Evolutionary conservation across 2,888 invertebrate species (phyloP).

Genomic region (Rhagium mordax): DNA sequence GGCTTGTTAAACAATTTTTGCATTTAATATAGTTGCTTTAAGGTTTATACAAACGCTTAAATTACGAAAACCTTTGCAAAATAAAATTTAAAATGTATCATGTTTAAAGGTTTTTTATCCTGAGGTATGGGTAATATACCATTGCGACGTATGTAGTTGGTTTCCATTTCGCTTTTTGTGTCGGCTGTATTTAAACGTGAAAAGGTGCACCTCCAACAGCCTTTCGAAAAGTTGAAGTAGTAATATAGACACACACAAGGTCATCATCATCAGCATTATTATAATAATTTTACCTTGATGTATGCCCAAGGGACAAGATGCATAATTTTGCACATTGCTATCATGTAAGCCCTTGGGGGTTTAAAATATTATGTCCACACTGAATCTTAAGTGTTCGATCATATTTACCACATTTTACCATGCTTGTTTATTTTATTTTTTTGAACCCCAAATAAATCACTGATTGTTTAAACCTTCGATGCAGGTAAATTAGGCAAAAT

Average conservation of each 20-base stretch:
- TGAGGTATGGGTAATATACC: no score
- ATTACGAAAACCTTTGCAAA: no score
- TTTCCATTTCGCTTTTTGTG: background rate
- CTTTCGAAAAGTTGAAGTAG: slow-evolving; percentile 14
- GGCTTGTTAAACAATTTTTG: no score
- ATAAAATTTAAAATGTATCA: no score
- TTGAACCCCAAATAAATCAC: slow-evolving; percentile 21
- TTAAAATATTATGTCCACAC: slow-evolving; percentile 26
- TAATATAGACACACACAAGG: slow-evolving; percentile 29
- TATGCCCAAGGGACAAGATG: slow-evolving; percentile 23
- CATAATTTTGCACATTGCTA: slow-evolving; percentile 28
- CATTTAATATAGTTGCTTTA: no score
- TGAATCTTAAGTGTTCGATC: slow-evolving; percentile 25
- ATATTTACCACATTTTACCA: slow-evolving; percentile 23
- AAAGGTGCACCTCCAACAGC: background rate
- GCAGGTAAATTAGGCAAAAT: slow-evolving; percentile 22
- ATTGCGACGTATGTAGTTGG: no score
- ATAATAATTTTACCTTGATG: slow-evolving; percentile 32
- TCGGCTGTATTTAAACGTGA: background rate
- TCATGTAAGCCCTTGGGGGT: slow-evolving; percentile 9
- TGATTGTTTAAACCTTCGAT: slow-evolving; percentile 18
- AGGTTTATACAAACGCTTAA: no score
- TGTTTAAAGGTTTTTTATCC: no score
- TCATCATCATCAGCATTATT: slow-evolving; percentile 28
- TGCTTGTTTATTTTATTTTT: slow-evolving; percentile 10